Conservation (phyloP, 2,888 invertebrate species). For the Trachelus troglodyta region DNA sequence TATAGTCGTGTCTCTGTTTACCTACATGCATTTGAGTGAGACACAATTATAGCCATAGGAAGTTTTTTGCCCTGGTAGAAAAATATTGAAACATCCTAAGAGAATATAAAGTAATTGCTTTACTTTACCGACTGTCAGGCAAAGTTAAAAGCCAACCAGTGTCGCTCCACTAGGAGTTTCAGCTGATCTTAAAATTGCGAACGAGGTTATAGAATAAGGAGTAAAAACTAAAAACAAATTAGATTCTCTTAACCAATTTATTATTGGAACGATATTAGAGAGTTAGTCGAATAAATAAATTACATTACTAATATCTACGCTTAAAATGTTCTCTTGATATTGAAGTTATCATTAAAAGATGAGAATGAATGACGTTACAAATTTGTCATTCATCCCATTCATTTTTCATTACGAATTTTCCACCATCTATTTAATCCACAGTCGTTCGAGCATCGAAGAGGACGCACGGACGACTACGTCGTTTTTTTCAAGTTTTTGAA, state of each 20-base stretch:
- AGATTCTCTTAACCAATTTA: conserved; percentile 21
- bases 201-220: background rate
- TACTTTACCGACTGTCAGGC: background rate
- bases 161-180: background rate
- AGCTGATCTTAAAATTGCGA: background rate
- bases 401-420: background rate
- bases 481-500: too few species aligned
- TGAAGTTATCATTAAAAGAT: background rate
- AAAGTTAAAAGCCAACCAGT: background rate
- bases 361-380: background rate
- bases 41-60: too few species aligned
- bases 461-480: background rate
- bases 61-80: background rate
- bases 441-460: background rate
- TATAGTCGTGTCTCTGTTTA: too few species aligned
- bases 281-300: conserved; percentile 46
- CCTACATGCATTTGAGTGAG: too few species aligned
- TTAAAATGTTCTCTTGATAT: background rate
- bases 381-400: background rate
- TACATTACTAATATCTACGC: conserved; percentile 10
- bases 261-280: conserved; percentile 38
- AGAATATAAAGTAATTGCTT: background rate
- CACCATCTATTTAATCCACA: background rate
- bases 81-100: background rate
- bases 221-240: background rate